These are phyloP conservation scores for Yasuhikotakia modesta DNA, from an alignment of 2,797 vertebrate genomes.

Conservation along the genomic window DNA sequence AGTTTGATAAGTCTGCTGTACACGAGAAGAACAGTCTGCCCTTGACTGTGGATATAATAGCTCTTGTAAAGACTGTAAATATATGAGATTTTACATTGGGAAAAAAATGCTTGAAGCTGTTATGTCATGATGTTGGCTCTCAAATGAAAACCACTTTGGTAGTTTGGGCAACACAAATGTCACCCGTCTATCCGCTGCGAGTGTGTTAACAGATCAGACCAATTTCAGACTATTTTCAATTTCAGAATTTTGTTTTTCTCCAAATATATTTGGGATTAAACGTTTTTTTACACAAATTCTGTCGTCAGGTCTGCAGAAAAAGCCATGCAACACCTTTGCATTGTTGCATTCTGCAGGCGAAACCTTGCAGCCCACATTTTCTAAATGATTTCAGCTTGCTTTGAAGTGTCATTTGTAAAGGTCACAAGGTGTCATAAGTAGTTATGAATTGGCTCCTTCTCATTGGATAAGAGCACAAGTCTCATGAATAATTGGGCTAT, in stretches of 20 bases:
- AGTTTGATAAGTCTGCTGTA: not conserved
- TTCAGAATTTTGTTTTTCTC: too few relatives aligned
- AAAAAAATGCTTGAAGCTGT: not conserved
- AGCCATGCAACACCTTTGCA: not conserved
- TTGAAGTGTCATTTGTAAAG: conserved; percentile 13
- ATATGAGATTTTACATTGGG: not conserved
- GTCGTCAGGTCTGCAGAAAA: not conserved
- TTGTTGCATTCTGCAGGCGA: conserved; percentile 2
- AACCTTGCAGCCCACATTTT: conserved; percentile 6
- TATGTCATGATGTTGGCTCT: not conserved
- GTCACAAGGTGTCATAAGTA: not conserved
- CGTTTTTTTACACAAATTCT: too few relatives aligned
- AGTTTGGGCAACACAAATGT: not conserved
- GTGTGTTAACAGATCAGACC: not conserved
- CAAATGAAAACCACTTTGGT: not conserved
- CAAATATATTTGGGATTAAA: too few relatives aligned
- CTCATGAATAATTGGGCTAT: not conserved
- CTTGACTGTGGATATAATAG: not conserved
- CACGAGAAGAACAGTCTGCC: not conserved
- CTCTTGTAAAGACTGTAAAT: not conserved
- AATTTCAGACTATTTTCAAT: too few relatives aligned
- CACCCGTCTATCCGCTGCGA: too few relatives aligned
- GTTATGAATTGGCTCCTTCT: not conserved
- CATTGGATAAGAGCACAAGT: not conserved
- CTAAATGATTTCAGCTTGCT: not conserved